Evolutionary conservation across 2,113 vertebrate genomes (phyloP).

Genomic region (Brevimyrus niger): DNA sequence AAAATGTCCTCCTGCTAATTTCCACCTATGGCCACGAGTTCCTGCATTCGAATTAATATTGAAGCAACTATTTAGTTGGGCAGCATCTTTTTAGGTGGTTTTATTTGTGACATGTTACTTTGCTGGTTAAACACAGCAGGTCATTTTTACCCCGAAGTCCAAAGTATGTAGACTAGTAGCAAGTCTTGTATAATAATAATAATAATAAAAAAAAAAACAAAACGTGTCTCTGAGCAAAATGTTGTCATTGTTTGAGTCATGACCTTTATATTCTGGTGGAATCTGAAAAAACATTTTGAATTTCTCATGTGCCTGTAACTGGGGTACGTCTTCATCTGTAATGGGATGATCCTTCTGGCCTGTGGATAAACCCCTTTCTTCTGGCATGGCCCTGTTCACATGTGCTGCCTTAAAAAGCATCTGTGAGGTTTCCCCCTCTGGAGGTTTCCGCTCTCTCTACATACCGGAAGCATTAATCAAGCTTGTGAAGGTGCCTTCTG

Average conservation of each 20-base stretch:
- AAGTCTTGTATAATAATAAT: not conserved
- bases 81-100: constrained; percentile 27
- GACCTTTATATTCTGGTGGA: not conserved
- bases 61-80: too few species aligned
- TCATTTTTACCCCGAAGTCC: not conserved
- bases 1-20: too few species aligned
- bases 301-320: not conserved
- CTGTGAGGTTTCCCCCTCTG: not conserved
- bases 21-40: too few species aligned
- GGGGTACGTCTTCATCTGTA: not conserved
- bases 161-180: not conserved
- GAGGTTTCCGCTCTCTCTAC: not conserved
- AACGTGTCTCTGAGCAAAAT: not conserved
- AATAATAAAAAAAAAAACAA: not conserved
- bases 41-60: too few species aligned
- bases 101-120: constrained; percentile 36
- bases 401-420: not conserved
- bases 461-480: not conserved
- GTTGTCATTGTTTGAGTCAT: not conserved
- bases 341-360: constrained; percentile 57
- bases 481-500: constrained; percentile 54
- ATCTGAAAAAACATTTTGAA: not conserved
- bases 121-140: not conserved
- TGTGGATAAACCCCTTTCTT: constrained; percentile 70
- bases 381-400: constrained; percentile 33